Percentiles rank a stretch among this genome's conserved stretches.
Evolutionary conservation across 1,140 invertebrate genomes (phyloP).

Genomic region (Drosophila sp.): DNA sequence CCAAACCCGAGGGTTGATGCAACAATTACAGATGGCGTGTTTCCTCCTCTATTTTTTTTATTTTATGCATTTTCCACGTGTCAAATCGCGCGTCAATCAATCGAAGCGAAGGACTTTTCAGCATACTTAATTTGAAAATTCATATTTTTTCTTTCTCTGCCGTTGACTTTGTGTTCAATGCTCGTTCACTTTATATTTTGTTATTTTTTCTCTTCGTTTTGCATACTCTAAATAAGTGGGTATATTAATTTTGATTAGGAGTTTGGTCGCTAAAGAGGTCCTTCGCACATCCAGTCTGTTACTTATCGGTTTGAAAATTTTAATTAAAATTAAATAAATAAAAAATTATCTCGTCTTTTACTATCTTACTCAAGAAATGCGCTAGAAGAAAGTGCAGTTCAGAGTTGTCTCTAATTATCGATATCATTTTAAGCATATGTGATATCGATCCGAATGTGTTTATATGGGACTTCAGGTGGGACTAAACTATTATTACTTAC

Average conservation of each 20-base stretch:
- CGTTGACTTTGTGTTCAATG: slow-evolving; percentile 49
- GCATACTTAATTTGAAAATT: slow-evolving; percentile 80
- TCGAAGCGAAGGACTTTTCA: slow-evolving; percentile 50
- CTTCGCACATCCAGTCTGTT: too few species aligned
- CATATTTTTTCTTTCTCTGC: slow-evolving; percentile 59
- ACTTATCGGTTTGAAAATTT: too few species aligned
- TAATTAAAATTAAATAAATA: too few species aligned
- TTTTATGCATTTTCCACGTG: slow-evolving; percentile 80
- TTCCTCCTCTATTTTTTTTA: slow-evolving; percentile 29
- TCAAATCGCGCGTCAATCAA: slow-evolving; percentile 82
- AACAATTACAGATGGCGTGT: slow-evolving; percentile 71
- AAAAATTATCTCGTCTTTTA: too few species aligned
- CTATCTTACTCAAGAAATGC: too few species aligned
- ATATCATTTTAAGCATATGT: too few species aligned
- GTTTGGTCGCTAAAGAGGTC: too few species aligned
- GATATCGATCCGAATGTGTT: too few species aligned
- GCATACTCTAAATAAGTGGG: neutral
- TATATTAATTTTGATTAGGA: neutral
- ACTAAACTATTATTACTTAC: too few species aligned
- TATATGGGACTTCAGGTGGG: too few species aligned
- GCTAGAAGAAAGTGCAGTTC: too few species aligned
- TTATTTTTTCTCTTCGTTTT: neutral
- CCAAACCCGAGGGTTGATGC: slow-evolving; percentile 60
- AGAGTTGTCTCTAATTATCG: too few species aligned
- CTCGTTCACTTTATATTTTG: slow-evolving; percentile 34